Percentiles rank a stretch among this genome's conserved stretches.
Evolutionary conservation across 2,113 vertebrate species (phyloP).

Genomic region (Pteronura brasiliensis): DNA sequence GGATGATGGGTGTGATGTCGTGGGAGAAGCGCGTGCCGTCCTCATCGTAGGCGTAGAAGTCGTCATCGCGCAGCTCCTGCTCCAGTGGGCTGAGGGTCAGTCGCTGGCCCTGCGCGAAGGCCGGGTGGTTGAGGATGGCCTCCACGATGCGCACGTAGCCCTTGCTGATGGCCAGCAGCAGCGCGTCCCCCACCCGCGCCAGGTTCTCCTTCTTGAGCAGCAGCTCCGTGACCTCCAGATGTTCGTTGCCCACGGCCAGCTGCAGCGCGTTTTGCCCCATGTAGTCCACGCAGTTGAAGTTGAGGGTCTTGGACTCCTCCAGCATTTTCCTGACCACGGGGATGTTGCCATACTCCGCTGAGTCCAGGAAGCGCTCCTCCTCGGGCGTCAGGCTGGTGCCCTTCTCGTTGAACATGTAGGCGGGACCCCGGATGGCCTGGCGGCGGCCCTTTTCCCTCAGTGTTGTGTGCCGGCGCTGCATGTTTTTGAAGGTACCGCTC

Average conservation of each 20-base stretch:
- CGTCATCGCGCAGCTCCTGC: constrained; percentile 94
- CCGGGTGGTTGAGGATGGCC: constrained; percentile 93
- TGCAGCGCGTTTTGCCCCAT: constrained; percentile 98
- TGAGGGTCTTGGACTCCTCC: constrained; percentile 97
- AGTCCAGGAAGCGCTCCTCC: constrained; percentile 95
- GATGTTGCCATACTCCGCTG: constrained; percentile 97
- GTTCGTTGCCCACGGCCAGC: constrained; percentile 95
- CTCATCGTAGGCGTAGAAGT: constrained; percentile 97
- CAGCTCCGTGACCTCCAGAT: constrained; percentile 96
- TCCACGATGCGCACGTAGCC: constrained; percentile 97
- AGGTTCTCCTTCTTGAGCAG: constrained; percentile 95
- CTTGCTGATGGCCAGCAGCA: constrained; percentile 96
- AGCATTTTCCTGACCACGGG: constrained; percentile 98
- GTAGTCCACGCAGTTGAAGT: constrained; percentile 97
- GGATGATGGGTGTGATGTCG: constrained; percentile 94
- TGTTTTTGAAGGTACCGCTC: constrained; percentile 83
- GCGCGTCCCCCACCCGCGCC: constrained; percentile 92
- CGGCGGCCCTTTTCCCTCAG: constrained; percentile 96
- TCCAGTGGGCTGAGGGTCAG: constrained; percentile 93
- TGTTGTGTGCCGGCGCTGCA: constrained; percentile 95
- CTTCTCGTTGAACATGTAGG: constrained; percentile 98
- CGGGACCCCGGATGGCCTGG: constrained; percentile 95
- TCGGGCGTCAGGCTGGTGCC: constrained; percentile 93
- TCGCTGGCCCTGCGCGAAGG: constrained; percentile 92
- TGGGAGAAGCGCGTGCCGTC: constrained; percentile 97